A percentile compares a stretch with the other conserved stretches of the same genome.
These are phyloP conservation scores for Andricus quercusramuli DNA, from an alignment of 2,888 invertebrate genomes.

Conservation along the genomic window DNA sequence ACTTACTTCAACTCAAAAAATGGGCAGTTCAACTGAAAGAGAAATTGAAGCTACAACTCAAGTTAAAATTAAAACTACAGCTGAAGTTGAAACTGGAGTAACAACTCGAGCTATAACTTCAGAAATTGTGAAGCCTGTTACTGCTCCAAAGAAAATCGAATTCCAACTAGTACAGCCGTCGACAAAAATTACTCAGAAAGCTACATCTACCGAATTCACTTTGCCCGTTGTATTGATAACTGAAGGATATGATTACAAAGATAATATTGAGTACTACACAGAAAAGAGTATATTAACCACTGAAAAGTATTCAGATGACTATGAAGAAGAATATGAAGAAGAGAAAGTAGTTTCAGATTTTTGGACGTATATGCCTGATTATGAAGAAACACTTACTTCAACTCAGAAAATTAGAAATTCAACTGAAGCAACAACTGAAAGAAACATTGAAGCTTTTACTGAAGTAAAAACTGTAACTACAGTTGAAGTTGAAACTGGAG, in stretches of 20 bases:
- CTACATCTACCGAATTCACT: background rate
- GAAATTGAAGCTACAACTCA: background rate
- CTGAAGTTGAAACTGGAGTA: background rate
- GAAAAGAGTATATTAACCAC: background rate
- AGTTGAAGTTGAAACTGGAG: background rate
- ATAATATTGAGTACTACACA: background rate
- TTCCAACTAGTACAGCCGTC: background rate
- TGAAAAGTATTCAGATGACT: background rate
- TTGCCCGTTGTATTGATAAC: background rate
- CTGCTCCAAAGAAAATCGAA: background rate
- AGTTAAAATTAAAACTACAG: background rate
- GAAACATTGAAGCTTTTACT: background rate
- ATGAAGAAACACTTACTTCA: background rate
- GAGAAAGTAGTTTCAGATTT: background rate
- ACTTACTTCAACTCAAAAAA: background rate
- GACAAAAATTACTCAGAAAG: background rate
- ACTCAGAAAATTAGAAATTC: background rate
- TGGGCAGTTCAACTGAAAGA: background rate
- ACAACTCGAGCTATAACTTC: background rate
- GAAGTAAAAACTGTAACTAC: background rate
- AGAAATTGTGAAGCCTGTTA: background rate
- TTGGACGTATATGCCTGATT: background rate
- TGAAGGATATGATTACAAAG: conserved; percentile 5
- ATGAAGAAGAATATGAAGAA: conserved; percentile 13
- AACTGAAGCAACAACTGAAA: background rate